Percentiles rank a stretch among this genome's conserved stretches.
phyloP scores from a whole-genome alignment of 2,797 vertebrate species.

The Mormyrus proboscirostris region DNA sequence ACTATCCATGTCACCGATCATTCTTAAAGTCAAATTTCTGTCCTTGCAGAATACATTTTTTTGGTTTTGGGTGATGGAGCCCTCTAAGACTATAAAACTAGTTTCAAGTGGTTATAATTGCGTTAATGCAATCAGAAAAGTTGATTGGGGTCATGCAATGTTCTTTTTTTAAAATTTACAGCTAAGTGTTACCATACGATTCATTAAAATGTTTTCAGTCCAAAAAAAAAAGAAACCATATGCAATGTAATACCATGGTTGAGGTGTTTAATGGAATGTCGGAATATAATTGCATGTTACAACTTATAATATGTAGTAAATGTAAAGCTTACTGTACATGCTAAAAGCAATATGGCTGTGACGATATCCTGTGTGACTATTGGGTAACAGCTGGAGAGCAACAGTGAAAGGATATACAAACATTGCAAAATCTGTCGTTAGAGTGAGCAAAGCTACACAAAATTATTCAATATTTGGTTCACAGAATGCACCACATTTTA shows the following conservation, averaged over 20 bases:
- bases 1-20: not conserved
- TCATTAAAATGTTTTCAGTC: not conserved
- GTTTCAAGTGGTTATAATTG: not conserved
- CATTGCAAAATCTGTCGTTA: not conserved
- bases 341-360: not conserved
- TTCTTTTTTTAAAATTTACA: not conserved
- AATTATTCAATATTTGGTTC: not conserved
- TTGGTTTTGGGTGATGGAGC: not conserved
- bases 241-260: not conserved
- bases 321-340: not conserved
- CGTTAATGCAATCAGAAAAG: not conserved
- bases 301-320: not conserved
- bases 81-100: not conserved
- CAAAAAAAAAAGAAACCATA: not conserved
- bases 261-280: not conserved
- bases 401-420: not conserved
- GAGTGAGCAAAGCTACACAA: not conserved
- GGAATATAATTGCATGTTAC: not conserved
- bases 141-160: not conserved
- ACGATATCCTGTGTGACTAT: not conserved
- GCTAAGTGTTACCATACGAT: not conserved
- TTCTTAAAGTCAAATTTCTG: not conserved
- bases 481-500: constrained; percentile 33
- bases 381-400: not conserved
- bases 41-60: not conserved